These are phyloP conservation scores for Nephotettix cincticeps DNA, from an alignment of 1,140 invertebrate genomes.

Conservation along the genomic window DNA sequence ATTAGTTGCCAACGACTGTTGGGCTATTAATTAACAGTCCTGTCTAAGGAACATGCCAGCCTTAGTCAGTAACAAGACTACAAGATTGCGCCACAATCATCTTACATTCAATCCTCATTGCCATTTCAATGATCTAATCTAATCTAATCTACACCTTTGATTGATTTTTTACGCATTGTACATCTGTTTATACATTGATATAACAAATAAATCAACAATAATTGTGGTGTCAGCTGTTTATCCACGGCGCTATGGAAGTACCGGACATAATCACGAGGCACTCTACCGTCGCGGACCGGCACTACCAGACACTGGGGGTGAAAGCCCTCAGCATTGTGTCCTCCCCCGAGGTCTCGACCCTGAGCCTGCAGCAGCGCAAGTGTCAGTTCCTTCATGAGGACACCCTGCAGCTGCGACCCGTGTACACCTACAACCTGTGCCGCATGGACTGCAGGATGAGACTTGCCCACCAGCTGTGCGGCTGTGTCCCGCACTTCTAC, in stretches of 20 bases:
- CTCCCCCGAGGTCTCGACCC: slow-evolving; percentile 43
- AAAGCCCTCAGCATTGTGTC: slow-evolving; percentile 48
- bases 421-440: slow-evolving; percentile 65
- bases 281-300: slow-evolving; percentile 49
- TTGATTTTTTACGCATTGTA: neutral
- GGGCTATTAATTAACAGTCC: too few relatives aligned
- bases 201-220: neutral
- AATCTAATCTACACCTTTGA: neutral
- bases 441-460: slow-evolving; percentile 62
- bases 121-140: too few relatives aligned
- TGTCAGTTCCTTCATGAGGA: slow-evolving; percentile 62
- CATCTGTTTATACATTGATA: neutral
- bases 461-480: slow-evolving; percentile 57
- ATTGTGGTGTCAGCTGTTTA: slow-evolving; percentile 49
- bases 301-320: slow-evolving; percentile 47
- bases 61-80: too few relatives aligned
- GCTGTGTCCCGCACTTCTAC: slow-evolving; percentile 65
- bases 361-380: slow-evolving; percentile 59
- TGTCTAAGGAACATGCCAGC: too few relatives aligned
- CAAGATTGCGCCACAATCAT: too few relatives aligned
- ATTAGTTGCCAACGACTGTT: too few relatives aligned
- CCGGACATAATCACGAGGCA: slow-evolving; percentile 56
- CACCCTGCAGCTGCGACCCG: slow-evolving; percentile 58
- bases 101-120: too few relatives aligned
- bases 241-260: slow-evolving; percentile 57